Conservation (phyloP, 1,140 invertebrate genomes). For the Eupristina koningsbergeri region DNA sequence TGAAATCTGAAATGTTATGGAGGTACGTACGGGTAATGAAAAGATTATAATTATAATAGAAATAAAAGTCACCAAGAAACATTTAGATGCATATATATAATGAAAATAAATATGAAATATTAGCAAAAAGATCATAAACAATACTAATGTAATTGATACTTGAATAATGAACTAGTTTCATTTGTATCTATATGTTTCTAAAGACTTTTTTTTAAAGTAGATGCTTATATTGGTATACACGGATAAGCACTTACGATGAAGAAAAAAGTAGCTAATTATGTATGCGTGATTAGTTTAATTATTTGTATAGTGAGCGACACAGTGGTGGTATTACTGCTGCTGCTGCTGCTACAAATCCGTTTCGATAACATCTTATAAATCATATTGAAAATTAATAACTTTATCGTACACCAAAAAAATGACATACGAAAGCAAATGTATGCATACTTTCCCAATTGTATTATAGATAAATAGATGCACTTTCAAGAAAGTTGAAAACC, state of each 20-base stretch:
- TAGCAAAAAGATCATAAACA: background rate
- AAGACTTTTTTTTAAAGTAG: conserved; percentile 49
- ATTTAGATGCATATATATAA: conserved; percentile 33
- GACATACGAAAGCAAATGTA: background rate
- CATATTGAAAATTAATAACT: conserved; percentile 6
- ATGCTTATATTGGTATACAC: conserved; percentile 54
- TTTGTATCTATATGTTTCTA: conserved; percentile 50
- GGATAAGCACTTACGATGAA: conserved; percentile 42
- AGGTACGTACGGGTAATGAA: conserved; percentile 23
- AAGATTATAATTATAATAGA: conserved; percentile 12
- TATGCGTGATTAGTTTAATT: conserved; percentile 34
- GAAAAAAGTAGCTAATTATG: conserved; percentile 26
- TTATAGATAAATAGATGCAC: conserved; percentile 44
- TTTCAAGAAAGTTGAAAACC: conserved; percentile 48
- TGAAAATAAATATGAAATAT: conserved; percentile 25
- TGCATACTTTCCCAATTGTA: conserved; percentile 9
- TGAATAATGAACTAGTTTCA: conserved; percentile 19
- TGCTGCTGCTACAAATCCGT: conserved; percentile 32
- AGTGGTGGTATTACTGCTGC: conserved; percentile 45
- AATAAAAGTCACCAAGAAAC: conserved; percentile 39
- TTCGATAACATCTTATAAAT: conserved; percentile 26
- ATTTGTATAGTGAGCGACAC: conserved; percentile 29
- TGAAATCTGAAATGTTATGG: conserved; percentile 40
- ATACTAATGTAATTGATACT: background rate
- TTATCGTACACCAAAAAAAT: background rate